These are phyloP conservation scores for Triops cancriformis DNA, from an alignment of 1,140 invertebrate species.

Conservation along the genomic window DNA sequence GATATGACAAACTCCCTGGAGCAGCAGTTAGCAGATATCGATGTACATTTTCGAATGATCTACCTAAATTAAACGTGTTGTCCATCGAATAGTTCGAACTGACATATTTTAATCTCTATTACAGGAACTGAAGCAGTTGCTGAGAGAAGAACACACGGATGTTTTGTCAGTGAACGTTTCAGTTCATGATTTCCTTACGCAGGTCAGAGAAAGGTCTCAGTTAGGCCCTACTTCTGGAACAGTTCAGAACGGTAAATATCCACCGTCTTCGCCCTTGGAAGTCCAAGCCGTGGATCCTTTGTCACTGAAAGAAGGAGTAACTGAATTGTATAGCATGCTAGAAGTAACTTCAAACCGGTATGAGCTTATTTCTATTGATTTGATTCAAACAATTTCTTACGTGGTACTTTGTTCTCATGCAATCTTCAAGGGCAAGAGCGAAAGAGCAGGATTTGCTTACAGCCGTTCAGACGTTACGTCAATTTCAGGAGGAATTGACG, in stretches of 20 bases:
- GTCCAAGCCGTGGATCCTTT: background rate
- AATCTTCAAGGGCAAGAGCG: conserved; percentile 38
- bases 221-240: background rate
- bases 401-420: conserved; percentile 21
- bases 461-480: conserved; percentile 48
- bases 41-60: background rate
- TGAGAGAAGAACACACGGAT: background rate
- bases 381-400: conserved; percentile 29
- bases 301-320: background rate
- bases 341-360: background rate
- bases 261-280: background rate
- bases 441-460: conserved; percentile 37
- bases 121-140: background rate
- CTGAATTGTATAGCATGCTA: background rate
- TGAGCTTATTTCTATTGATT: conserved; percentile 23
- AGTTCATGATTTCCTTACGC: background rate
- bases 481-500: conserved; percentile 51
- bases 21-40: background rate
- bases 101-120: background rate
- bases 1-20: background rate
- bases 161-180: background rate
- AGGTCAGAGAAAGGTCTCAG: background rate
- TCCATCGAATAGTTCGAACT: background rate
- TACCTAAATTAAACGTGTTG: background rate
- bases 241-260: background rate